These are phyloP conservation scores for Desmophyllum pertusum DNA, from an alignment of 92 coral and sea anemone species.

Conservation along the genomic window DNA sequence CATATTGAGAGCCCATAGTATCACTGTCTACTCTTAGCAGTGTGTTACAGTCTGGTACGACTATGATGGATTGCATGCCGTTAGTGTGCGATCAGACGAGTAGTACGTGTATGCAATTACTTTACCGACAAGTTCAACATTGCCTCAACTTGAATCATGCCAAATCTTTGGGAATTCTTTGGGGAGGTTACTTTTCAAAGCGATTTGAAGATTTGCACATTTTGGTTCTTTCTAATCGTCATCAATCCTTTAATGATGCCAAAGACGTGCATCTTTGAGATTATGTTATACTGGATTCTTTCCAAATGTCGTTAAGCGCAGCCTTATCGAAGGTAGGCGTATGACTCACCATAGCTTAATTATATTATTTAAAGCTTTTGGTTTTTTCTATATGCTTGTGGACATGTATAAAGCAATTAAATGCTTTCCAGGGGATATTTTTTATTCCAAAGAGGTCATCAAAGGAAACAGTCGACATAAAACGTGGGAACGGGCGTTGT, in stretches of 20 bases:
- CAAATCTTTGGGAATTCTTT: background rate
- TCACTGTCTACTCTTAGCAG: background rate
- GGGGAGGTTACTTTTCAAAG: background rate
- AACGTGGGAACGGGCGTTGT: background rate
- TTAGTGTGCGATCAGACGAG: background rate
- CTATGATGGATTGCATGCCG: background rate
- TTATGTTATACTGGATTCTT: background rate
- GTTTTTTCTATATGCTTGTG: background rate
- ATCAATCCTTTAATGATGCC: background rate
- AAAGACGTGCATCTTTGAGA: background rate
- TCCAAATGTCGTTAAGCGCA: background rate
- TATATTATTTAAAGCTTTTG: background rate
- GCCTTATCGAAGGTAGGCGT: background rate
- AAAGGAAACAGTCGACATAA: background rate
- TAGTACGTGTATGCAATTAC: background rate
- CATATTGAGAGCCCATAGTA: too few species aligned
- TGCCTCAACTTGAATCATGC: background rate
- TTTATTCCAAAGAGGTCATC: background rate
- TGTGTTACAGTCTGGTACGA: background rate
- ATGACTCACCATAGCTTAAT: background rate
- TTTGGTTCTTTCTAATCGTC: background rate
- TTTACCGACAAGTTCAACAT: background rate
- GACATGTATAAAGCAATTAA: background rate
- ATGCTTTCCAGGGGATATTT: background rate
- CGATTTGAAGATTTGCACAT: background rate